phyloP scores from a whole-genome alignment of 2,113 vertebrate genomes.

The Caloenas nicobarica region DNA sequence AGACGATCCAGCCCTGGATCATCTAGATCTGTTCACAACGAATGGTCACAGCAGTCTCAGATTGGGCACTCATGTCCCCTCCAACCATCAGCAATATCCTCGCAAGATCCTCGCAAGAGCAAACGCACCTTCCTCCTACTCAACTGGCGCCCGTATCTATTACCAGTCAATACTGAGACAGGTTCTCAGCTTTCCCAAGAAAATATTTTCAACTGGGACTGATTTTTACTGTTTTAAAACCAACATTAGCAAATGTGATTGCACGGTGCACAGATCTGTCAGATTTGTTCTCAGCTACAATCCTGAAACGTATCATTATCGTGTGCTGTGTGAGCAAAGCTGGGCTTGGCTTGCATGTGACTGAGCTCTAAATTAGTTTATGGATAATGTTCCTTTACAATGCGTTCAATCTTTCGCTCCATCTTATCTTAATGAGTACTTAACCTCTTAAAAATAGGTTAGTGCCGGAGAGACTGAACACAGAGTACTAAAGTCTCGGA shows the following conservation, averaged over 20 bases:
- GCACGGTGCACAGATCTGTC: conserved; percentile 4
- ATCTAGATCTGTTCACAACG: rapidly evolving
- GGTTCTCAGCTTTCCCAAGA: neutral
- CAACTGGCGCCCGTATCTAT: neutral
- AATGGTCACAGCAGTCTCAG: neutral
- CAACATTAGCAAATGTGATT: neutral
- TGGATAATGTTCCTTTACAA: neutral
- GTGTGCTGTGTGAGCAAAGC: conserved; percentile 53
- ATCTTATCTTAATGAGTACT: conserved; percentile 31
- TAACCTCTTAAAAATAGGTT: conserved; percentile 29
- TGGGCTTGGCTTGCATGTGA: conserved; percentile 8
- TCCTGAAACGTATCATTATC: neutral
- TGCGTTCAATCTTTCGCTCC: conserved; percentile 1
- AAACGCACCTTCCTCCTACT: neutral
- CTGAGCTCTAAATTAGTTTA: conserved; percentile 33
- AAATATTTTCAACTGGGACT: conserved; percentile 22
- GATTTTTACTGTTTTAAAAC: conserved; percentile 39
- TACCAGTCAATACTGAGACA: neutral
- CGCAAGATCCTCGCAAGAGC: neutral
- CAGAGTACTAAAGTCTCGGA: neutral
- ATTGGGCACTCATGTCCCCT: neutral
- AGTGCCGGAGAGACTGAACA: neutral
- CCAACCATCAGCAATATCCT: too few species aligned
- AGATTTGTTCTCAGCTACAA: conserved; percentile 47
- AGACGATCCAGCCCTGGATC: neutral